Conservation (phyloP, 2,113 vertebrate species). For the Peromyscus maniculatus region DNA sequence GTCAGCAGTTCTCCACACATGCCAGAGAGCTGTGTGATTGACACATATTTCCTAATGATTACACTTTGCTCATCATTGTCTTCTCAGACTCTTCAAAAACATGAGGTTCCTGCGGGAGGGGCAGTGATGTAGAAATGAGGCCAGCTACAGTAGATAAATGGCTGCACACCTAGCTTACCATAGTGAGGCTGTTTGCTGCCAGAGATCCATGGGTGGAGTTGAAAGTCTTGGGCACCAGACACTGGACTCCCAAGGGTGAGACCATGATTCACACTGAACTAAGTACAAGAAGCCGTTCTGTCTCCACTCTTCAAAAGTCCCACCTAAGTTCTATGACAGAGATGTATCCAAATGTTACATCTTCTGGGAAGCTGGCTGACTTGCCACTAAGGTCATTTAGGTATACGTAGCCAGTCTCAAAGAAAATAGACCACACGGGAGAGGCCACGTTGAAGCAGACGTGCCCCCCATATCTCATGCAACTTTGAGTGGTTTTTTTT, state of each 20-base stretch:
- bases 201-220: not conserved
- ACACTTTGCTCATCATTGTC: not conserved
- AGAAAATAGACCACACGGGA: not conserved
- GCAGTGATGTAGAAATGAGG: not conserved
- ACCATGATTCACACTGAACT: not conserved
- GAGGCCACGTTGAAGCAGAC: not conserved
- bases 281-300: not conserved
- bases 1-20: not conserved
- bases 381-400: not conserved
- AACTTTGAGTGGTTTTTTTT: conserved; percentile 6
- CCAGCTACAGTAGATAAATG: not conserved
- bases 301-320: not conserved
- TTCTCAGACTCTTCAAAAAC: not conserved
- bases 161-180: not conserved
- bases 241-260: not conserved
- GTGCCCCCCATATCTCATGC: not conserved
- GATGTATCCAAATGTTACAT: not conserved
- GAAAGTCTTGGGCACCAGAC: not conserved
- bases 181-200: not conserved
- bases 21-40: not conserved
- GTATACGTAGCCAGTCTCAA: not conserved
- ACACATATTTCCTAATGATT: not conserved
- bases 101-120: not conserved
- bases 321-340: not conserved
- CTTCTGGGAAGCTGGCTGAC: not conserved